Percentiles rank a stretch among this genome's conserved stretches.
phyloP scores from a whole-genome alignment of 2,888 invertebrate genomes.

The Drosophila neotestacea region DNA sequence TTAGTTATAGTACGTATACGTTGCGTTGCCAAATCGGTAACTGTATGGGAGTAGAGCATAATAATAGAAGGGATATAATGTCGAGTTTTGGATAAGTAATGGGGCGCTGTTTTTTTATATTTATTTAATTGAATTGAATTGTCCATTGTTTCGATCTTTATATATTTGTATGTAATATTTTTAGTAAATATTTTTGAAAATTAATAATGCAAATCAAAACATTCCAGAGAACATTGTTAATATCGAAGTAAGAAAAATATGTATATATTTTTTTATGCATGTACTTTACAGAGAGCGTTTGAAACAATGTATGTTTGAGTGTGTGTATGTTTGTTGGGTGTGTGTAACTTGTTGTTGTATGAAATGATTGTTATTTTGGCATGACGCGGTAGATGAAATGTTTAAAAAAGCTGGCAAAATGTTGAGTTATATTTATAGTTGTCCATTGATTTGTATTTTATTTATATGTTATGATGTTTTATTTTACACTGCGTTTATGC shows the following conservation, averaged over 20 bases:
- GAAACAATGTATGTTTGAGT: slow-evolving; percentile 5
- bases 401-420: slow-evolving; percentile 22
- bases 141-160: slow-evolving; percentile 35
- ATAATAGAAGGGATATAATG: slow-evolving; percentile 79
- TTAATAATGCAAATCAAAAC: slow-evolving; percentile 71
- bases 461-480: slow-evolving; percentile 6
- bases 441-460: background rate
- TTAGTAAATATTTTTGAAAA: slow-evolving; percentile 66
- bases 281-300: slow-evolving; percentile 38
- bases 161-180: slow-evolving; percentile 23
- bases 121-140: slow-evolving; percentile 11
- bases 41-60: slow-evolving; percentile 83
- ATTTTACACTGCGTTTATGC: slow-evolving; percentile 17
- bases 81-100: slow-evolving; percentile 54
- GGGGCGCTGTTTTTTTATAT: slow-evolving; percentile 31
- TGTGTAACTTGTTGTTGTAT: slow-evolving; percentile 30
- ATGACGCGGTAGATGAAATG: slow-evolving; percentile 31
- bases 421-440: slow-evolving; percentile 20
- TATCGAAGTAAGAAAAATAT: slow-evolving; percentile 37
- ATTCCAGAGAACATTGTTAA: slow-evolving; percentile 65
- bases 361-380: slow-evolving; percentile 38
- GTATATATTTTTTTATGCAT: slow-evolving; percentile 42
- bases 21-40: slow-evolving; percentile 80
- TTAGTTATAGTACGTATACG: slow-evolving; percentile 79
- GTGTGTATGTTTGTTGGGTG: slow-evolving; percentile 27